These are phyloP conservation scores for Pseudolycoriella hygida DNA, from an alignment of 2,888 invertebrate species.

Conservation along the genomic window DNA sequence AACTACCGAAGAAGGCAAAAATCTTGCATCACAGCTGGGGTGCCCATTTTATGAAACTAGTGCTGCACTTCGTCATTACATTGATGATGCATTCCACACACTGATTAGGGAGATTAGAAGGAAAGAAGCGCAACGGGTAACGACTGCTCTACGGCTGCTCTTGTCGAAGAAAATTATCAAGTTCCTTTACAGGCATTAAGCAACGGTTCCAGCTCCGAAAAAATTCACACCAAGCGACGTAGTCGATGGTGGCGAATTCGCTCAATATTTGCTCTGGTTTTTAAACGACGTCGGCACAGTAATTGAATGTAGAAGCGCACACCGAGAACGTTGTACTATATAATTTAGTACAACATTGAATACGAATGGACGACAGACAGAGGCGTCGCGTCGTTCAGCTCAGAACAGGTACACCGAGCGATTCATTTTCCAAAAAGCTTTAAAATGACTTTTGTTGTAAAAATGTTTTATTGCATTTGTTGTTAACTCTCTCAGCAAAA, in stretches of 20 bases:
- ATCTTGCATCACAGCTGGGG: slow-evolving; percentile 66
- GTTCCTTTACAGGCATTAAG: slow-evolving; percentile 28
- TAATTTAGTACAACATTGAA: too few relatives aligned
- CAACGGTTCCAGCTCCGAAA: slow-evolving; percentile 31
- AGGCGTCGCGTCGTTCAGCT: too few relatives aligned
- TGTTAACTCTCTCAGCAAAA: too few relatives aligned
- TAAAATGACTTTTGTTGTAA: too few relatives aligned
- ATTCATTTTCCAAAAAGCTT: too few relatives aligned
- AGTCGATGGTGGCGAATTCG: slow-evolving; percentile 69
- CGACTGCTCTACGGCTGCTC: too few relatives aligned
- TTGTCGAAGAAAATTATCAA: not conserved
- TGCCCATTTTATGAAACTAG: slow-evolving; percentile 88
- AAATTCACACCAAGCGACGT: slow-evolving; percentile 38
- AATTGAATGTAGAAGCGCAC: not conserved
- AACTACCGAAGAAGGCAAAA: slow-evolving; percentile 65
- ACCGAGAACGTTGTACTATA: too few relatives aligned
- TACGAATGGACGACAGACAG: too few relatives aligned
- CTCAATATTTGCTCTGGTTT: slow-evolving; percentile 69
- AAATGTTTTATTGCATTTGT: too few relatives aligned
- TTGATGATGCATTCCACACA: slow-evolving; percentile 84
- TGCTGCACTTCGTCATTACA: slow-evolving; percentile 71
- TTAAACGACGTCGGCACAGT: slow-evolving; percentile 27
- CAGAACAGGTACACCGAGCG: too few relatives aligned
- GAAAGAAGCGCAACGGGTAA: slow-evolving; percentile 45
- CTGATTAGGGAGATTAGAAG: slow-evolving; percentile 69